These are phyloP conservation scores for Spea hammondii DNA, from an alignment of 2,797 vertebrate genomes.

Conservation along the genomic window DNA sequence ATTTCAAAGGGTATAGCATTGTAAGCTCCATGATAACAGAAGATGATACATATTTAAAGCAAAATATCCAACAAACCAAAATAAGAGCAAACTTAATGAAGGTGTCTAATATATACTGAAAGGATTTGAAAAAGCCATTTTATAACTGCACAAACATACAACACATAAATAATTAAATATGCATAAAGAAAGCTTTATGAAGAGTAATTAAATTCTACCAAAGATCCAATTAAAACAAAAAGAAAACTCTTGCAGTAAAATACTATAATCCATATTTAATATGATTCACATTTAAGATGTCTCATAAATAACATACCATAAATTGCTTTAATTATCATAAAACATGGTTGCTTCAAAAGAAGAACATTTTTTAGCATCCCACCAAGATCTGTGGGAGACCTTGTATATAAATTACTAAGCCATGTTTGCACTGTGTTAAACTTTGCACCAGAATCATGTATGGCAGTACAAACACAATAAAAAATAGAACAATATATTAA, in stretches of 20 bases:
- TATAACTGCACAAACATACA: background rate
- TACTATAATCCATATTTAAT: constrained; percentile 32
- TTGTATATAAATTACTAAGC: constrained; percentile 26
- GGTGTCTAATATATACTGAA: background rate
- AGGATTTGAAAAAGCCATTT: background rate
- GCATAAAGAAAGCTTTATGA: constrained; percentile 5
- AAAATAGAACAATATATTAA: no score
- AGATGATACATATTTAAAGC: no score
- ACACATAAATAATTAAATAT: constrained; percentile 20
- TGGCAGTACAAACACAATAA: no score
- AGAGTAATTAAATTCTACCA: constrained; percentile 21
- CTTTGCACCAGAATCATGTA: no score
- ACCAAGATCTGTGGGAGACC: constrained; percentile 9
- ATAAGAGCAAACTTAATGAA: no score
- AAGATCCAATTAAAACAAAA: constrained; percentile 16
- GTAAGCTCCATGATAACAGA: no score
- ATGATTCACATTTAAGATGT: constrained; percentile 9
- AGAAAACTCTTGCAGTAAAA: background rate
- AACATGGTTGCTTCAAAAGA: constrained; percentile 23
- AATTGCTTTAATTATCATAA: constrained; percentile 26
- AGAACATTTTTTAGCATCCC: background rate
- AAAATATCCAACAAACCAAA: no score
- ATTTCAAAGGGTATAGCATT: no score
- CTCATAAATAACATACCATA: constrained; percentile 27
- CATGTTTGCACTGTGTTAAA: constrained; percentile 8